phyloP scores from a whole-genome alignment of 2,797 vertebrate genomes.

The Clamator glandarius region DNA sequence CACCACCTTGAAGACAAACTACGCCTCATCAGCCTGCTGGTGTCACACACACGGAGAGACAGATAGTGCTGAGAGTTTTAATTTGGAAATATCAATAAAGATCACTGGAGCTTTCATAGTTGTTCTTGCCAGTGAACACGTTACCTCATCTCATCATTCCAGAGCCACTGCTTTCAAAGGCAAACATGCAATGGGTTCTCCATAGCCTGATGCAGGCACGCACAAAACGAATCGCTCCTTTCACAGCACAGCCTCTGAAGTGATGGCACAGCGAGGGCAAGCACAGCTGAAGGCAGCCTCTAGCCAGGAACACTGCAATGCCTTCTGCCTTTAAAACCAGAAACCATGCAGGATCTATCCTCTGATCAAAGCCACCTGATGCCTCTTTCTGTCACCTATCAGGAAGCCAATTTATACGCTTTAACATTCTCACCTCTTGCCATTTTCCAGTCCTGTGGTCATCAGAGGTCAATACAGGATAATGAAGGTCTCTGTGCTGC shows the following conservation, averaged over 20 bases:
- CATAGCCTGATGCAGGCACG: rapidly evolving
- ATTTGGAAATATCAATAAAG: neutral
- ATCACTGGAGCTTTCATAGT: neutral
- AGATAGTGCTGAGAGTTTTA: neutral
- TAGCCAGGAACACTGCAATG: neutral
- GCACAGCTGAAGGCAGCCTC: neutral
- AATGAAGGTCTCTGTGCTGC: neutral
- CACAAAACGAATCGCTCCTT: rapidly evolving
- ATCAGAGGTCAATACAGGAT: neutral
- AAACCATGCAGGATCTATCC: neutral
- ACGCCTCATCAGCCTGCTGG: neutral
- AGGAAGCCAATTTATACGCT: neutral
- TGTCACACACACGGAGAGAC: neutral
- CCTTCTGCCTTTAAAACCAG: neutral
- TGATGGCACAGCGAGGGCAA: neutral
- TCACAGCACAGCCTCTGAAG: neutral
- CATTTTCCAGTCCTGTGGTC: neutral
- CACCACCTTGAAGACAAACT: neutral
- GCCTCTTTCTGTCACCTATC: neutral
- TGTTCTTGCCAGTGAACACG: rapidly evolving
- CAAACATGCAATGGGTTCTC: neutral
- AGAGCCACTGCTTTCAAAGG: neutral
- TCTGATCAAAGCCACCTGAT: neutral
- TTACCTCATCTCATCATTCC: neutral
- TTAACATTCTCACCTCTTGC: neutral